These are phyloP conservation scores for Andrena chrysosceles DNA, from an alignment of 2,888 invertebrate genomes.

Conservation along the genomic window DNA sequence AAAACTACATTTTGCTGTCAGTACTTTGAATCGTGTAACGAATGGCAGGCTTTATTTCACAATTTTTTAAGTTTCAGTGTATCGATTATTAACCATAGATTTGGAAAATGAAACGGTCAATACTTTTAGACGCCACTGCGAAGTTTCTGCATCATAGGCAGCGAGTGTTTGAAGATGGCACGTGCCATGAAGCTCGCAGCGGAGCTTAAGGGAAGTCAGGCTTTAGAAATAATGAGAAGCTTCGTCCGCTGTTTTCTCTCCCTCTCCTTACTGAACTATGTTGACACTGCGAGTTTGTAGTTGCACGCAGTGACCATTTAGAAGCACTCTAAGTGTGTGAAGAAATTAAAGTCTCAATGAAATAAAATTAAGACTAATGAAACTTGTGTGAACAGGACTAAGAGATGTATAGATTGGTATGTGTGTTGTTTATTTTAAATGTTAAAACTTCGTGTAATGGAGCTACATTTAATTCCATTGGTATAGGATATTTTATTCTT, in stretches of 20 bases:
- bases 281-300: constrained; percentile 41
- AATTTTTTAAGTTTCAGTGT: constrained; percentile 10
- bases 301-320: constrained; percentile 20
- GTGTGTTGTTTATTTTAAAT: too few relatives aligned
- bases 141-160: constrained; percentile 56
- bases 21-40: too few relatives aligned
- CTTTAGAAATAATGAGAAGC: constrained; percentile 75
- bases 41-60: neutral
- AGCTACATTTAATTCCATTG: too few relatives aligned
- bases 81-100: constrained; percentile 35
- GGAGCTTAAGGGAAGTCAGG: constrained; percentile 77
- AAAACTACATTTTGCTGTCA: too few relatives aligned
- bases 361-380: constrained; percentile 1
- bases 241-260: constrained; percentile 44
- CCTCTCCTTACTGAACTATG: neutral
- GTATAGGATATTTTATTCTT: too few relatives aligned
- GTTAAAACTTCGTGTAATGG: too few relatives aligned
- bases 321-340: constrained; percentile 12
- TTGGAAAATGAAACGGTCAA: constrained; percentile 54
- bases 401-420: too few relatives aligned
- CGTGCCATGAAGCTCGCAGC: constrained; percentile 76
- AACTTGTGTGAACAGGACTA: neutral
- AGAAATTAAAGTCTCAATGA: neutral
- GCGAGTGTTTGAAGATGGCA: constrained; percentile 73
- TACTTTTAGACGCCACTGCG: constrained; percentile 53